Base-by-base conservation (phyloP, 53 echinoderm and acorn worm genomes). In the Holothuria scabra region DNA sequence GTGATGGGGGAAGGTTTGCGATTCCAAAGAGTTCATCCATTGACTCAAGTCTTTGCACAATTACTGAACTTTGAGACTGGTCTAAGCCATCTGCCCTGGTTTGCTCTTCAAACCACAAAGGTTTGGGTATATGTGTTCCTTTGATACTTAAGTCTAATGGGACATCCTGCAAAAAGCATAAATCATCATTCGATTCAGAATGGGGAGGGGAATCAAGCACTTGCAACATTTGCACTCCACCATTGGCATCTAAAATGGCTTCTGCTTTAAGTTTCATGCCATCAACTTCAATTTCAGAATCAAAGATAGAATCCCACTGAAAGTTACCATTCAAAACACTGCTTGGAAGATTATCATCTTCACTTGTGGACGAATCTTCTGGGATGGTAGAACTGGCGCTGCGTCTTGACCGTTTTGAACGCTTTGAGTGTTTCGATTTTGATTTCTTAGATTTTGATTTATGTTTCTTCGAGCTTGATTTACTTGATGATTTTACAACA, bases 241-340 rank as follows among this genome's bases (percentile, higher is more conserved):
- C 88, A 22, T 85, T 87, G 7, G 86, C 66, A 30, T 94, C 79
- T 23, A 97, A 67, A 66, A 97, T 94, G 69, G 92, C 94, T 67
- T 97, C 94, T 1, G 94, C 94, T 86, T 97, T 97, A 34, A 97
- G 90, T 61, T 86, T 90, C 55, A 87, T 87, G 46, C 97, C 97
- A 13, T 94, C 97, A 12, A 97, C 89, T 20, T 94, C 94, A 28
- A 97, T 97, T 75, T 97, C 97, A 0, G 94, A 91, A 56, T 94
- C 87, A 65, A 97, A 97, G 84, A 97, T 92, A 62, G 92, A 88
- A 67, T 97, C 92, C 97, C 94, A 94, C 32, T 90, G 92, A 75
- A 94, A 94, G 72, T 88, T 94, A 0, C 88, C 97, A 56, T 87
- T 92, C 49, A 97, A 86, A 58, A 92, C 84, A 31, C 92, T 91